phyloP scores from a whole-genome alignment of 2,888 invertebrate genomes.

The Drosophila koepferae region DNA sequence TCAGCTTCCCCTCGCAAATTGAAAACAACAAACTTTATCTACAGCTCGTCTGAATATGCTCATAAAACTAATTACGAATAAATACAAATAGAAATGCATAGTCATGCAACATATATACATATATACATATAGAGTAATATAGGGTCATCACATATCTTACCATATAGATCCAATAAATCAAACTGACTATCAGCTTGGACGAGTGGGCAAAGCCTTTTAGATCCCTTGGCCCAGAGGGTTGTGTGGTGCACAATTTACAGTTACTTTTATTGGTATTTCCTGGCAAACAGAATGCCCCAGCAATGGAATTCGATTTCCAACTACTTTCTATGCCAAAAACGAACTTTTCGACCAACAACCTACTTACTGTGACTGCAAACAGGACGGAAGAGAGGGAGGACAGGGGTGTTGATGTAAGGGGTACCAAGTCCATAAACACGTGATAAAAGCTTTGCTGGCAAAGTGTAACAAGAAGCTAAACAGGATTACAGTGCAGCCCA shows the following conservation, averaged over 20 bases:
- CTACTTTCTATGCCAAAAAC: constrained; percentile 74
- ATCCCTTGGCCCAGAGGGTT: not conserved
- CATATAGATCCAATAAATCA: constrained; percentile 46
- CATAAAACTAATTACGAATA: constrained; percentile 40
- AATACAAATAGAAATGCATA: constrained; percentile 8
- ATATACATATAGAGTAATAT: not conserved
- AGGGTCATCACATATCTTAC: not conserved
- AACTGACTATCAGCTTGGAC: constrained; percentile 21
- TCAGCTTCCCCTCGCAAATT: not conserved
- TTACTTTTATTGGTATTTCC: constrained; percentile 74
- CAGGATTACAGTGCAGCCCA: constrained; percentile 42
- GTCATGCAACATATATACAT: constrained; percentile 8
- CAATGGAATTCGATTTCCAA: constrained; percentile 73
- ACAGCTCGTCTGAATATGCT: not conserved
- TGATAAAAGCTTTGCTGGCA: constrained; percentile 75
- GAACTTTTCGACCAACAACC: constrained; percentile 60
- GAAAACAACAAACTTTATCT: not conserved
- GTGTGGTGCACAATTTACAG: constrained; percentile 31
- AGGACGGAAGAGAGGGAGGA: not conserved
- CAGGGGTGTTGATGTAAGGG: not conserved
- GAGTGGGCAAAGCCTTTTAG: constrained; percentile 16
- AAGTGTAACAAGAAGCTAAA: constrained; percentile 47
- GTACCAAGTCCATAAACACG: constrained; percentile 55
- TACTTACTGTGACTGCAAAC: constrained; percentile 52
- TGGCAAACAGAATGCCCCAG: constrained; percentile 45